A percentile compares a stretch with the other conserved stretches of the same genome.
phyloP scores from a whole-genome alignment of 1,140 invertebrate species.

The Rhopalosiphum padi region DNA sequence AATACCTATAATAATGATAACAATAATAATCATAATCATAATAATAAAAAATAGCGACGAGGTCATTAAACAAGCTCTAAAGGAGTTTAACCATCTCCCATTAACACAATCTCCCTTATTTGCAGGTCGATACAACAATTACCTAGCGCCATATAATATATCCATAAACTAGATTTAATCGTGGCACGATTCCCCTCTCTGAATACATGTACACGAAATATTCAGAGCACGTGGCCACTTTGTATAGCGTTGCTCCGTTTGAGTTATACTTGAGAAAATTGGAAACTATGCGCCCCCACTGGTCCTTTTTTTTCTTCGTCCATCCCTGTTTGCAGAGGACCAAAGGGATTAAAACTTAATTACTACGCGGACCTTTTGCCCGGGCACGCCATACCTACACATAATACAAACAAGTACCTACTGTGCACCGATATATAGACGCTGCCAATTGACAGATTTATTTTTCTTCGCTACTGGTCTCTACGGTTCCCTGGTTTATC shows the following conservation, averaged over 20 bases:
- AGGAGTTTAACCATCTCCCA: constrained; percentile 24
- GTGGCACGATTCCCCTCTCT: constrained; percentile 15
- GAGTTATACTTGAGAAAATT: constrained; percentile 48
- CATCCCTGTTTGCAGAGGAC: not conserved
- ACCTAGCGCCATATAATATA: constrained; percentile 32
- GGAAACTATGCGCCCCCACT: not conserved
- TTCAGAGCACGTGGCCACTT: constrained; percentile 55
- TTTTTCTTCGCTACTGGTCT: not conserved
- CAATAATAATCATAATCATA: not conserved
- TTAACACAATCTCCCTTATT: constrained; percentile 34
- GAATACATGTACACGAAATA: not conserved
- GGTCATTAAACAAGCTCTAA: constrained; percentile 35
- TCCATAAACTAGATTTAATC: constrained; percentile 58
- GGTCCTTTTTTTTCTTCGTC: not conserved
- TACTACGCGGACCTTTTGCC: constrained; percentile 16
- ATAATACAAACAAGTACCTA: not conserved
- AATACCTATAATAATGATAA: not conserved
- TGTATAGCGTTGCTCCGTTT: constrained; percentile 35
- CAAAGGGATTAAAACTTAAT: constrained; percentile 55
- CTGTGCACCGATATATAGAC: not conserved
- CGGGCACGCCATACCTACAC: not conserved
- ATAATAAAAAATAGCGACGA: constrained; percentile 16
- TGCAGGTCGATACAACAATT: constrained; percentile 40
- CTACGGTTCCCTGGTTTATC: not conserved
- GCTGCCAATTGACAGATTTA: constrained; percentile 17